A percentile compares a stretch with the other conserved stretches of the same genome.
phyloP scores from a whole-genome alignment of 2,888 invertebrate species.

The Archips crataeganus region DNA sequence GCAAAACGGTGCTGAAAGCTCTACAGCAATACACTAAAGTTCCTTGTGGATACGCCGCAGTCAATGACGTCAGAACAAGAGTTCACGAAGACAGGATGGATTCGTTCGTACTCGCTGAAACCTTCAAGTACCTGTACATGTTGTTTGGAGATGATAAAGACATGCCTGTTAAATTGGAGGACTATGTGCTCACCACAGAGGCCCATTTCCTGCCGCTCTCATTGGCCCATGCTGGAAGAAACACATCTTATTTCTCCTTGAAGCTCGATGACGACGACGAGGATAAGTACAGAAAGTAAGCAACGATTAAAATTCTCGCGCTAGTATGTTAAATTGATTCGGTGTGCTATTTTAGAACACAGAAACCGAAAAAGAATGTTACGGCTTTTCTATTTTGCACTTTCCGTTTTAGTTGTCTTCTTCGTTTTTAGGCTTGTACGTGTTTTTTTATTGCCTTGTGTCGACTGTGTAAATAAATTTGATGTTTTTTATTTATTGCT shows the following conservation, averaged over 20 bases:
- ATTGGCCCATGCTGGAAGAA: constrained; percentile 88
- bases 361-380: background rate
- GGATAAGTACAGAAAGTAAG: constrained; percentile 76
- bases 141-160: constrained; percentile 95
- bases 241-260: constrained; percentile 73
- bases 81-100: constrained; percentile 99
- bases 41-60: constrained; percentile 98
- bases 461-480: background rate
- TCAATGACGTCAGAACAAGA: constrained; percentile 97
- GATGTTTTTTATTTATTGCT: background rate
- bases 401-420: background rate
- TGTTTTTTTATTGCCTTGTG: background rate
- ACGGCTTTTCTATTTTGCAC: background rate
- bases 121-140: constrained; percentile 98
- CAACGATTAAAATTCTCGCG: constrained; percentile 39
- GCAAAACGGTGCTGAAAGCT: constrained; percentile 94
- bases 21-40: constrained; percentile 96
- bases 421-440: background rate
- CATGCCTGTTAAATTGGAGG: constrained; percentile 92
- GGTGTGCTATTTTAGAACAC: background rate
- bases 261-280: constrained; percentile 80
- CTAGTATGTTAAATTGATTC: background rate
- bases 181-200: constrained; percentile 96
- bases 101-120: constrained; percentile 98
- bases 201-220: constrained; percentile 97